These are phyloP conservation scores for Microcebus griseorufus DNA, from an alignment of 2,113 vertebrate genomes.

Conservation along the genomic window DNA sequence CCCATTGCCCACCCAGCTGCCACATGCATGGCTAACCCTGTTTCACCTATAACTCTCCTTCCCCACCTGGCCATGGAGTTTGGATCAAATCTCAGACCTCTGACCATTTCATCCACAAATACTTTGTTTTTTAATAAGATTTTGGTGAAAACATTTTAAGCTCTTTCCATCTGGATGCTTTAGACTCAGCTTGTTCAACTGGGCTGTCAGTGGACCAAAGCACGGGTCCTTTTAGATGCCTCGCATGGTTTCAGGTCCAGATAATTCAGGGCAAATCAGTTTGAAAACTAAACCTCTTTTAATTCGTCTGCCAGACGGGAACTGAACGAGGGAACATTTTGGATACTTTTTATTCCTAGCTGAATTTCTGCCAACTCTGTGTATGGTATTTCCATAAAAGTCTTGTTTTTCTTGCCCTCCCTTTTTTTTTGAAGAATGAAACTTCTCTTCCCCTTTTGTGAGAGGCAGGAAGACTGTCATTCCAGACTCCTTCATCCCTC, in stretches of 20 bases:
- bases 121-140: background rate
- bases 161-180: background rate
- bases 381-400: conserved; percentile 71
- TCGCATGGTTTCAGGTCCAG: background rate
- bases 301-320: conserved; percentile 57
- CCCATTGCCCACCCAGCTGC: background rate
- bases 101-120: background rate
- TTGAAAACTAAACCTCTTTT: conserved; percentile 66
- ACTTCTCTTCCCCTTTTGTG: conserved; percentile 38
- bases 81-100: background rate
- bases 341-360: conserved; percentile 57
- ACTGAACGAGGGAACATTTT: conserved; percentile 52
- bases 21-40: background rate
- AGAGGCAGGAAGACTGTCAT: conserved; percentile 40
- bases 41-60: background rate
- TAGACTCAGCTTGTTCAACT: background rate
- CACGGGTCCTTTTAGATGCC: background rate
- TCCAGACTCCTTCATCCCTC: background rate
- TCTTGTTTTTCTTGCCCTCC: conserved; percentile 60
- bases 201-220: background rate
- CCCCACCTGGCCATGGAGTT: background rate
- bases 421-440: conserved; percentile 67
- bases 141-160: background rate
- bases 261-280: conserved; percentile 48
- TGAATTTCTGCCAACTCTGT: conserved; percentile 67